Conservation (phyloP, 30 jellyfish, hydroid and myxozoan genomes). For the Kudoa iwatai region DNA sequence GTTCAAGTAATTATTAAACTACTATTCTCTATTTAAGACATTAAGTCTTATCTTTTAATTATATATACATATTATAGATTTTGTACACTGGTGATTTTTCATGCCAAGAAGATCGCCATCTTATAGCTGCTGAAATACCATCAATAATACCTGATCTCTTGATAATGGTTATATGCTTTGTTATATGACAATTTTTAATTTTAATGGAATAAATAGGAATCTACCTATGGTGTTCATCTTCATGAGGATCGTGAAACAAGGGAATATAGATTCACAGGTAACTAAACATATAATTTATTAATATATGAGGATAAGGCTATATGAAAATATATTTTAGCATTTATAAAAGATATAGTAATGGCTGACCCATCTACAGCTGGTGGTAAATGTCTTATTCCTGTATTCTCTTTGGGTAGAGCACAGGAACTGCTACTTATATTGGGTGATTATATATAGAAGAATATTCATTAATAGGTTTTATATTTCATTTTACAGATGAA, state of each 20-base stretch:
- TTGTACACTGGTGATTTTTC: slow-evolving; percentile 96
- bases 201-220: slow-evolving; percentile 8
- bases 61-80: slow-evolving; percentile 4
- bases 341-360: too few species aligned
- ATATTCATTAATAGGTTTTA: not conserved
- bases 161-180: slow-evolving; percentile 11
- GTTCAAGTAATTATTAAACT: slow-evolving; percentile 11
- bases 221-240: slow-evolving; percentile 87
- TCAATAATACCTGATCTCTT: slow-evolving; percentile 50
- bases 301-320: not conserved
- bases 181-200: not conserved
- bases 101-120: slow-evolving; percentile 88
- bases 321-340: too few species aligned
- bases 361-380: too few species aligned
- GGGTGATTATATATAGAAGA: slow-evolving; percentile 4
- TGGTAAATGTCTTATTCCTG: slow-evolving; percentile 78
- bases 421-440: slow-evolving; percentile 57
- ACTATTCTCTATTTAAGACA: too few species aligned
- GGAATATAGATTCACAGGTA: slow-evolving; percentile 68
- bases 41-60: not conserved
- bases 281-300: not conserved
- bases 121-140: slow-evolving; percentile 94
- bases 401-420: slow-evolving; percentile 84
- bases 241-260: slow-evolving; percentile 70
- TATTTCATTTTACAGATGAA: slow-evolving; percentile 11